These are phyloP conservation scores for Nothoprocta perdicaria DNA, from an alignment of 2,113 vertebrate species.

Conservation along the genomic window DNA sequence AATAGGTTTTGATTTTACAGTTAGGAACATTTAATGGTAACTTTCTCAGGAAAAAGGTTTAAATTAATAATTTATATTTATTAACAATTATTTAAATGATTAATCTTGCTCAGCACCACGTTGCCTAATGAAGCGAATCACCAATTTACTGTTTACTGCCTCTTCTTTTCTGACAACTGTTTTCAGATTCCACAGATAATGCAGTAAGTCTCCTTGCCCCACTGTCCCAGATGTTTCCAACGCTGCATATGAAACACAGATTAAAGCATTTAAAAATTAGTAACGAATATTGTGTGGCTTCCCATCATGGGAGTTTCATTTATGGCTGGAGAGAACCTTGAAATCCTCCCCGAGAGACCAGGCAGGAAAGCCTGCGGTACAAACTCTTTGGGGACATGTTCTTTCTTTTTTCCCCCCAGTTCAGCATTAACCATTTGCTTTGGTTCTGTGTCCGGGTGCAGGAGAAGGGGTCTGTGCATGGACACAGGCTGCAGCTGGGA, in stretches of 20 bases:
- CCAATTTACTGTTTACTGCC: rapidly evolving
- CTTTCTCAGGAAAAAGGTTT: background rate
- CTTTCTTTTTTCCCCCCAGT: background rate
- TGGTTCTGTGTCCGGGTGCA: background rate
- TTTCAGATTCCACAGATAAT: background rate
- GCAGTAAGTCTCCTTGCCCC: background rate
- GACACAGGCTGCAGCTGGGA: rapidly evolving
- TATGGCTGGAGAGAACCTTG: background rate
- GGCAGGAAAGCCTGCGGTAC: rapidly evolving
- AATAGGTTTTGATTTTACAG: background rate
- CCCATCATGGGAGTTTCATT: background rate
- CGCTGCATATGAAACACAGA: rapidly evolving
- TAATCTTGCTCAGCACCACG: too few relatives aligned
- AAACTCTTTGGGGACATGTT: rapidly evolving
- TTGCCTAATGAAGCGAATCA: background rate
- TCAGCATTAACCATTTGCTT: background rate
- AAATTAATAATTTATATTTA: too few relatives aligned
- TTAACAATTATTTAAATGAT: too few relatives aligned
- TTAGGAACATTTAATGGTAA: background rate
- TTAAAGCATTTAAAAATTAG: rapidly evolving
- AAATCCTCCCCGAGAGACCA: background rate
- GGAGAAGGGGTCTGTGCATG: rapidly evolving
- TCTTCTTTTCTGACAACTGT: background rate
- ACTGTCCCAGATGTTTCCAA: background rate
- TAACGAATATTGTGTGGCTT: background rate